Percentiles rank a stretch among this genome's conserved stretches.
Evolutionary conservation across 2,113 vertebrate genomes (phyloP).

Genomic region (Solea senegalensis): DNA sequence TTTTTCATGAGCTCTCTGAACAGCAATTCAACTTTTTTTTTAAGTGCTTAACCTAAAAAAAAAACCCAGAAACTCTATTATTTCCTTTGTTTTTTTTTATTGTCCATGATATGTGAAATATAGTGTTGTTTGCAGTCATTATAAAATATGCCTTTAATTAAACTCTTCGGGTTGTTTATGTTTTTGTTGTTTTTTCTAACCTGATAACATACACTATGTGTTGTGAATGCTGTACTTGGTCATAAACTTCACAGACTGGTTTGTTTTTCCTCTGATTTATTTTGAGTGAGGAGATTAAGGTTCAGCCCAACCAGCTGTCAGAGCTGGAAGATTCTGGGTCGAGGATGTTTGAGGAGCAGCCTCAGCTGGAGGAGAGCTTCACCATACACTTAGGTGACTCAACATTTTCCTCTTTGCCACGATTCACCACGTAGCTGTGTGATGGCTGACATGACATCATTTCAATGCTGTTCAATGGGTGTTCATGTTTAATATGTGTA

Average conservation of each 20-base stretch:
- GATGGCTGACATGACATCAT: background rate
- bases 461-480: background rate
- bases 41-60: no score
- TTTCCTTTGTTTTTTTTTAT: no score
- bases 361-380: constrained; percentile 96
- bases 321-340: constrained; percentile 85
- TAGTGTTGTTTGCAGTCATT: no score
- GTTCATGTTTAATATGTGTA: background rate
- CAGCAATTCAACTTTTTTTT: no score
- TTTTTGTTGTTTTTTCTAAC: no score
- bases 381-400: constrained; percentile 94
- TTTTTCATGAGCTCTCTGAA: constrained; percentile 10
- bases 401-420: background rate
- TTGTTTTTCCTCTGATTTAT: constrained; percentile 1
- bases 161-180: no score
- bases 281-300: constrained; percentile 95
- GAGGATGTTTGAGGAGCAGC: constrained; percentile 92
- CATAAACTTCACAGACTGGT: background rate
- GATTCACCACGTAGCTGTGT: background rate
- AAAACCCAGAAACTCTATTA: no score
- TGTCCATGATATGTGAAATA: no score
- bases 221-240: background rate
- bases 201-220: background rate
- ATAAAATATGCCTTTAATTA: no score
- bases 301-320: constrained; percentile 89